A percentile compares a stretch with the other conserved stretches of the same genome.
Evolutionary conservation across 2,888 invertebrate species (phyloP).

Genomic region (Euclidia mi): DNA sequence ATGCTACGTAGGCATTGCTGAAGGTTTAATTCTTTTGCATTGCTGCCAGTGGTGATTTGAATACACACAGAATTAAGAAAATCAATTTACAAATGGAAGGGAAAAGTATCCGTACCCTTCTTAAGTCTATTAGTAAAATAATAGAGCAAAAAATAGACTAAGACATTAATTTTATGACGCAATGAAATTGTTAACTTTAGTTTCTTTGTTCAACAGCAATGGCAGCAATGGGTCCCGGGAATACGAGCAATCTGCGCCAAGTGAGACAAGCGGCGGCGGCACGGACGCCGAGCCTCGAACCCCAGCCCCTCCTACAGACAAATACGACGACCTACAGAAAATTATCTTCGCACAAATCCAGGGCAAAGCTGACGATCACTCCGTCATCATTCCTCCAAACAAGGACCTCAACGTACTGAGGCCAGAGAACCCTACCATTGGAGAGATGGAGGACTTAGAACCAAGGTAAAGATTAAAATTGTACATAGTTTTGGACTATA

Average conservation of each 20-base stretch:
- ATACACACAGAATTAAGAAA: too few species aligned
- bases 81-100: too few species aligned
- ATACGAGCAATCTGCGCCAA: slow-evolving; percentile 84
- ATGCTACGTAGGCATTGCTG: too few species aligned
- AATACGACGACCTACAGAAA: slow-evolving; percentile 91
- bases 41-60: too few species aligned
- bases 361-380: slow-evolving; percentile 88
- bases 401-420: slow-evolving; percentile 88
- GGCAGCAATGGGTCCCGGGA: slow-evolving; percentile 83
- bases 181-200: slow-evolving; percentile 14
- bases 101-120: too few species aligned
- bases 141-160: too few species aligned
- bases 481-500: too few species aligned
- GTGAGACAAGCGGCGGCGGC: slow-evolving; percentile 79
- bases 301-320: slow-evolving; percentile 88
- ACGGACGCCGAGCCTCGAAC: slow-evolving; percentile 72
- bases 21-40: too few species aligned
- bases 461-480: slow-evolving; percentile 81
- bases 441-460: slow-evolving; percentile 91
- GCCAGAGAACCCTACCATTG: slow-evolving; percentile 92
- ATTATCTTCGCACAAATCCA: slow-evolving; percentile 86
- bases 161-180: too few species aligned
- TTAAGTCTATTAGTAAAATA: too few species aligned
- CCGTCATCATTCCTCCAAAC: slow-evolving; percentile 85
- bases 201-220: slow-evolving; percentile 66